phyloP scores from a whole-genome alignment of 2,888 invertebrate genomes.

The Ichneumoninae sp. region DNA sequence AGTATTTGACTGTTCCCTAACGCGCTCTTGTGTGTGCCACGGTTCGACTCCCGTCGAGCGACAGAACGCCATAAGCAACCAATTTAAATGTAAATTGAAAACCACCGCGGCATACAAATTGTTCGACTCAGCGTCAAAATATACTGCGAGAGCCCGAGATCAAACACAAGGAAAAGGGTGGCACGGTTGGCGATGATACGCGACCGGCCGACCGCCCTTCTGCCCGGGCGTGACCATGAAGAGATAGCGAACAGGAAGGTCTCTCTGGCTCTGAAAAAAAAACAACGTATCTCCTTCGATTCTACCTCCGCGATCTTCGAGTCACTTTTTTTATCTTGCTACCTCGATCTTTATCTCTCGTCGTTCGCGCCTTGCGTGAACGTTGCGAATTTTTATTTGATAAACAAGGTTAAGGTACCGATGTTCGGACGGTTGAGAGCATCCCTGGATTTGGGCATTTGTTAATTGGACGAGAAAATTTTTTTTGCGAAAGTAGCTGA shows the following conservation, averaged over 20 bases:
- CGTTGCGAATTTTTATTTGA: not conserved
- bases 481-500: too few relatives aligned
- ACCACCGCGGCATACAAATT: conserved; percentile 84
- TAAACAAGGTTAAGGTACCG: too few relatives aligned
- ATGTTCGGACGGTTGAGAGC: too few relatives aligned
- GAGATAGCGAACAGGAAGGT: conserved; percentile 38
- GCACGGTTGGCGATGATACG: conserved; percentile 70
- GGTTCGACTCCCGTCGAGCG: conserved; percentile 83
- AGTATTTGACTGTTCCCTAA: conserved; percentile 83
- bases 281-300: conserved; percentile 40
- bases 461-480: too few relatives aligned
- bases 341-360: not conserved
- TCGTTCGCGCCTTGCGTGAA: not conserved
- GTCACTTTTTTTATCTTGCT: not conserved
- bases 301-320: conserved; percentile 21
- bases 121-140: conserved; percentile 84
- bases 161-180: conserved; percentile 82
- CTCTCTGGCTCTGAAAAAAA: conserved; percentile 20
- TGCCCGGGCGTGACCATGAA: conserved; percentile 23
- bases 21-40: conserved; percentile 63
- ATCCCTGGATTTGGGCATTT: too few relatives aligned
- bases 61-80: conserved; percentile 84
- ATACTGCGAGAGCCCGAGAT: conserved; percentile 83
- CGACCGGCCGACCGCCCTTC: conserved; percentile 46
- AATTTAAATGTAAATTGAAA: conserved; percentile 85